Evolutionary conservation across 2,888 invertebrate species (phyloP), one percentile per base, ranked within the genome.

Genomic region (Dasypogon diadema): DNA sequence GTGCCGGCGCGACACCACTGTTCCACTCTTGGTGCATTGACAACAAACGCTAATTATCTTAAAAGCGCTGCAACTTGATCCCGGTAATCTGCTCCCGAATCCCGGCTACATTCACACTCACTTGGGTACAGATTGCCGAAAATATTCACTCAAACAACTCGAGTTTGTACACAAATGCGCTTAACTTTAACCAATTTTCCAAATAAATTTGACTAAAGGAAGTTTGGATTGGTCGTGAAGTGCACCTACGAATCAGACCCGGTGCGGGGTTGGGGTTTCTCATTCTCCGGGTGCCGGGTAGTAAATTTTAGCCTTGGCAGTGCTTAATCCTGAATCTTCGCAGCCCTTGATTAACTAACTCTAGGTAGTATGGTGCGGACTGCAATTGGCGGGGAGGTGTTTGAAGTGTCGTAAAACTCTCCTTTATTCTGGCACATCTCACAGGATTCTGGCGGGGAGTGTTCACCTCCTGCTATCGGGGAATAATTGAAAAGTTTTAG

Each of bases 11-110:
- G 46, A 16, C 46, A 18, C 46, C 22, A 14, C 65, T 42, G 24
- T 56, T 56, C 65, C 46, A 22, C 42, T 30, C 18, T 16, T 60
- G 37, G 34, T 65, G 65, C 65, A 65, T 65, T 46, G 65, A 65
- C 46, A 65, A 65, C 65, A 65, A 65, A 65, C 24, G 65, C 65
- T 65, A 65, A 65, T 65, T 65, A 65, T 65, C 65, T 48, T 65
- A 65, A 65, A 65, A 65, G 65, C 65, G 65, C 65, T 65, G 46
- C 46, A 65, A 21, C 8, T 46, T 65, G 26, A 65, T 65, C 48
- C 48, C 26, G 26, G 65, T 65, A 46, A 65, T 22, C 46, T 65
- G 48, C n/a, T 65, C 65, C 65, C 8, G 48, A 46, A 24, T 42
- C 12, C 34, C 10, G 24, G 22, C 22, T 24, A 46, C 24, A 65